Base-by-base conservation (phyloP, 2,797 vertebrate genomes). In the Poeciliopsis infans region DNA sequence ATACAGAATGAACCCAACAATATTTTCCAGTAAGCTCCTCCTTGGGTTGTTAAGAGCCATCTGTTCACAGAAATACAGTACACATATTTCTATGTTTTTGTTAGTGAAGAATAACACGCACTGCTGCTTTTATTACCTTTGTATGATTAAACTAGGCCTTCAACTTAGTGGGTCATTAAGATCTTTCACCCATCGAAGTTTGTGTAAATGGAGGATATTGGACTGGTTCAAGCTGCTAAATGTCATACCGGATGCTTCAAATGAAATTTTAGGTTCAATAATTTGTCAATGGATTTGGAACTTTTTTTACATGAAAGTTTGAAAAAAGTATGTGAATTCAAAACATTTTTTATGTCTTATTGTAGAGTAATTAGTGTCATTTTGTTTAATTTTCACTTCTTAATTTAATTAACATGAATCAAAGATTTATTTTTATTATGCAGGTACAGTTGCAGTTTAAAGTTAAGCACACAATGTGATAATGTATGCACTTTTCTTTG, bases 91-190 rank as follows among this genome's bases (percentile, higher is more conserved):
- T 66, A 61, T 61, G 31, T 66, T 66, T 66, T 66, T 61, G 57
- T 33, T 33, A 33, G 57, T 31, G 57, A 33, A 61, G 28, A 33
- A 61, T 61, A 61, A 33, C 57, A 33, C 18, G 57, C 57, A 61
- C 84, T 61, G 57, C 13, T 33, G 57, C 13, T 61, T 61, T 61
- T 61, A 61, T 18, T 61, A 61, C 28, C 28, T 33, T 33, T 61
- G 28, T 33, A 61, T 61, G 2, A 61, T 33, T 61, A 61, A 61
- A 61, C 15, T 33, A 33, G 59, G 59, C 6, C 31, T 61, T 61
- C 18, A 61, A 61, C 13, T 6, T 61, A 18, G 6, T 33, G 59
- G 59, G 59, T 61, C 28, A 61, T 61, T 61, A 61, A 61, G 28
- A 61, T 61, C 28, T 33, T 61, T 61, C 59, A 61, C 8, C 59